Base-by-base conservation (phyloP, 2,888 invertebrate species). In the Andrena dorsata region DNA sequence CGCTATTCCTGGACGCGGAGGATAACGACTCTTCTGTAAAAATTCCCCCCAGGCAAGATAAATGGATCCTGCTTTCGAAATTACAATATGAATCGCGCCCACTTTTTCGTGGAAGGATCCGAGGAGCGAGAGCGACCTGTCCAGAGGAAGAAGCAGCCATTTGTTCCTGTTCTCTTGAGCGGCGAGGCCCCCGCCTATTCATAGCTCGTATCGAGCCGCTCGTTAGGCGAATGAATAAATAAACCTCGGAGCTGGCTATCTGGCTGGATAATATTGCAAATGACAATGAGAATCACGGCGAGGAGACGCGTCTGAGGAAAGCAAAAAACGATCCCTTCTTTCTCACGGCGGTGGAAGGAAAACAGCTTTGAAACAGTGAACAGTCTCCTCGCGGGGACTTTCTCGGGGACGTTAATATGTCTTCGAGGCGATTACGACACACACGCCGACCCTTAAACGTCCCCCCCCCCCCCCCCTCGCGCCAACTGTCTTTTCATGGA, bases 71-170 rank as follows among this genome's bases (percentile, higher is more conserved):
- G 83, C 72, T 84, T 84, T 82, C 77, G 66, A 89, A 87, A 88
- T 88, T 87, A 88, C 80, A 88, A 88, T 88, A 88, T 82, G 88
- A 88, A 88, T 88, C 88, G 87, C 80, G 86, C 85, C 81, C 80
- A 81, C 80, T 61, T 84, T 75, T 82, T 82, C 75, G 69, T 41
- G 47, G 80, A 83, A 85, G 70, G 64, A 69, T 32, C 26, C 8
- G 35, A 53, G 61, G n/a, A 26, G 56, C 26, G 51, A 64, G 63
- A 69, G 30, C 35, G 13, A 10, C 32, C 13, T 32, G 63, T 20
- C n/a, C 56, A 16, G 56, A 49, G 26, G 47, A n/a, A 23, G 51
- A 16, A 32, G 61, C 47, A 51, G 74, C 68, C 74, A 72, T 81
- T 86, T 80, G 79, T 81, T 86, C 82, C 76, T 86, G 72, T 70